Evolutionary conservation across 2,888 invertebrate genomes (phyloP).

Genomic region (Bombylius major): DNA sequence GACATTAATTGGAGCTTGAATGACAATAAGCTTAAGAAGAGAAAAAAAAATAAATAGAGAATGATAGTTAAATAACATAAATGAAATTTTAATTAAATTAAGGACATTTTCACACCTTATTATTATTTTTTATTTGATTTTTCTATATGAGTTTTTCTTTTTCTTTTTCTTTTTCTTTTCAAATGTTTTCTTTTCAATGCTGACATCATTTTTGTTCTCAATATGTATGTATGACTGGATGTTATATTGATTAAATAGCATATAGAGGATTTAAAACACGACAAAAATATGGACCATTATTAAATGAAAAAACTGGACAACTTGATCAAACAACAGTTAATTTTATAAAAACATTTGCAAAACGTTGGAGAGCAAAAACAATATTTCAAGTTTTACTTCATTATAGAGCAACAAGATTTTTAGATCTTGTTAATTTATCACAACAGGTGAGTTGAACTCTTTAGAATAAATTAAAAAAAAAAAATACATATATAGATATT

Average conservation of each 20-base stretch:
- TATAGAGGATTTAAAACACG: constrained; percentile 58
- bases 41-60: not conserved
- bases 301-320: constrained; percentile 48
- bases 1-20: not conserved
- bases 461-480: too few species aligned
- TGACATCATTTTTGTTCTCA: constrained; percentile 1
- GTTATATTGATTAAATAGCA: constrained; percentile 35
- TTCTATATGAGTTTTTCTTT: not conserved
- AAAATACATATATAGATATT: not conserved
- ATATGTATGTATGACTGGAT: constrained; percentile 5
- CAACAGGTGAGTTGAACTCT: constrained; percentile 55
- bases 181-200: not conserved
- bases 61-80: constrained; percentile 22
- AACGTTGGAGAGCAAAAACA: constrained; percentile 70
- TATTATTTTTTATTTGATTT: not conserved
- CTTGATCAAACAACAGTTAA: constrained; percentile 58
- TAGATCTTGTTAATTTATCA: constrained; percentile 73
- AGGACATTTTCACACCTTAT: constrained; percentile 15
- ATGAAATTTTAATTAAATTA: constrained; percentile 39
- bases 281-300: constrained; percentile 49
- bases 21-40: not conserved
- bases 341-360: constrained; percentile 59
- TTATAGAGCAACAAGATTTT: constrained; percentile 68
- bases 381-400: constrained; percentile 72
- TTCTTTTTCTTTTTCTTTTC: not conserved